phyloP scores from a whole-genome alignment of 2,888 invertebrate species.

The Hydropsyche betteni region DNA sequence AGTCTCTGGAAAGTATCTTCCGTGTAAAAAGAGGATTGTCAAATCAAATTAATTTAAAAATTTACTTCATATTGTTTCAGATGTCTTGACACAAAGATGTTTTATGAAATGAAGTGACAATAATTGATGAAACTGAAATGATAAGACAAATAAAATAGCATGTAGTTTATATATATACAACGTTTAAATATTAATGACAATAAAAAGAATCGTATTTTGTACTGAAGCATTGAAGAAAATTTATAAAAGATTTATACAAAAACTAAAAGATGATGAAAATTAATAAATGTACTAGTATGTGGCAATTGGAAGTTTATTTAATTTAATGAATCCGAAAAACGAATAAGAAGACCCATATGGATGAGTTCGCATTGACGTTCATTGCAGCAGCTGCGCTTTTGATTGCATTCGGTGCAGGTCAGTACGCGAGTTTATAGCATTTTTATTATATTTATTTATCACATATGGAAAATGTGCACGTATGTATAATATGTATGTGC shows the following conservation, averaged over 20 bases:
- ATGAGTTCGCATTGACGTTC: conserved; percentile 34
- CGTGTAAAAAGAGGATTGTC: no score
- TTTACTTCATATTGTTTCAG: conserved; percentile 10
- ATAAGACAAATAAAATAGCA: neutral
- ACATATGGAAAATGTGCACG: neutral
- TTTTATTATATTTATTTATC: conserved; percentile 6
- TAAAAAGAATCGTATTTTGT: conserved; percentile 1
- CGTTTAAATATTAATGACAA: conserved; percentile 16
- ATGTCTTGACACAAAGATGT: conserved; percentile 33
- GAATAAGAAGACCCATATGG: conserved; percentile 36
- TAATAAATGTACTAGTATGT: neutral
- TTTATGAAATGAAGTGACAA: conserved; percentile 6
- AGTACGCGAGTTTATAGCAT: conserved; percentile 2
- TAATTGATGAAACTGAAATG: neutral
- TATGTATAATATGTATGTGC: neutral
- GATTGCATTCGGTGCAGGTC: conserved; percentile 41
- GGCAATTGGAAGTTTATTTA: conserved; percentile 6
- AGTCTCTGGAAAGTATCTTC: no score
- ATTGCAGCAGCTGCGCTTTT: conserved; percentile 33
- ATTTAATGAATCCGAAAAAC: conserved; percentile 30
- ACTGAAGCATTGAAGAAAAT: neutral
- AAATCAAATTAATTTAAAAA: no score
- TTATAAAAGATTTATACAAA: conserved; percentile 7
- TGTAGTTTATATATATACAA: conserved; percentile 18
- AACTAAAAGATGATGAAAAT: neutral